Evolutionary conservation across 2,113 vertebrate genomes (phyloP).

Genomic region (Phylloscopus whistleri): DNA sequence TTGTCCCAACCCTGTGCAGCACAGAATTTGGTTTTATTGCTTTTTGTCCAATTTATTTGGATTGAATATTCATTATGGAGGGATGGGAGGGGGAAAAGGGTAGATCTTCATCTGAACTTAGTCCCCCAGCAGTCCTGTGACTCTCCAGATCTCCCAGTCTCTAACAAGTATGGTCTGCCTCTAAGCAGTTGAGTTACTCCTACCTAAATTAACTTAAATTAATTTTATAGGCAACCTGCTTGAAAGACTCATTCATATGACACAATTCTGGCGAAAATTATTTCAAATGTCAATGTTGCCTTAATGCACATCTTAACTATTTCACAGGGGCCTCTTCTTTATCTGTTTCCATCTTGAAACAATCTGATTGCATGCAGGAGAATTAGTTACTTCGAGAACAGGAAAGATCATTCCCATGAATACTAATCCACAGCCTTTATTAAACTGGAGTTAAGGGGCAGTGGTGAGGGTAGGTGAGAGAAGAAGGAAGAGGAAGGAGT

Average conservation of each 20-base stretch:
- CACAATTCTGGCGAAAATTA: not conserved
- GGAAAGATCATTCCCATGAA: not conserved
- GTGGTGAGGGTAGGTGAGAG: not conserved
- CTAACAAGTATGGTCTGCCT: not conserved
- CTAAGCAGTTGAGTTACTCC: not conserved
- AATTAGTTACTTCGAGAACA: not conserved
- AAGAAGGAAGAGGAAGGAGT: not conserved
- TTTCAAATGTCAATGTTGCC: not conserved
- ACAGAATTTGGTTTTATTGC: not conserved
- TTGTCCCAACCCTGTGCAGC: not conserved
- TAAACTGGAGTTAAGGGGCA: not conserved
- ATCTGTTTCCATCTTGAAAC: not conserved
- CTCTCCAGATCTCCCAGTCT: not conserved
- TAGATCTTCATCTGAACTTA: not conserved
- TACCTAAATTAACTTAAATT: not conserved
- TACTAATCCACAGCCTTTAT: not conserved
- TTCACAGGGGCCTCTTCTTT: not conserved
- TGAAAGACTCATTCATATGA: not conserved
- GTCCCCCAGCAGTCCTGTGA: not conserved
- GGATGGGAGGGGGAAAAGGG: accelerated
- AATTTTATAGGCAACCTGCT: not conserved
- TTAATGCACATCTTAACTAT: not conserved
- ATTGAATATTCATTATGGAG: not conserved
- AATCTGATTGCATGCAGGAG: not conserved
- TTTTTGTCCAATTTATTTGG: not conserved